Conservation (phyloP, 2,797 vertebrate species). For the Clarias fuscus region DNA sequence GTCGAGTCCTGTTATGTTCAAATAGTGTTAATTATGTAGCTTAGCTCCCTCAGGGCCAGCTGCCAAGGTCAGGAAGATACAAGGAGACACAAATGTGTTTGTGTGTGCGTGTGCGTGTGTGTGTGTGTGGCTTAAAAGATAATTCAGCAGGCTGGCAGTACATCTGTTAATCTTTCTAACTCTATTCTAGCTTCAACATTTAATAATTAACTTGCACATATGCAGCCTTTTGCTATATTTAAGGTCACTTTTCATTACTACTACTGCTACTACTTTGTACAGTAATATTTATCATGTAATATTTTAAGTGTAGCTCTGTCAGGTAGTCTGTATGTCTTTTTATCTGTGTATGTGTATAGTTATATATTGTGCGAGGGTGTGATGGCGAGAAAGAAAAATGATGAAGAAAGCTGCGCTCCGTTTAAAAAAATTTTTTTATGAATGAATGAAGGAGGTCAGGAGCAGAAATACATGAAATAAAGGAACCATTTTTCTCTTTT, state of each 20-base stretch:
- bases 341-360: background rate
- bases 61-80: slow-evolving; percentile 20
- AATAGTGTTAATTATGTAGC: slow-evolving; percentile 24
- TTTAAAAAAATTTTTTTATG: background rate
- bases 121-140: background rate
- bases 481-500: background rate
- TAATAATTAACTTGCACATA: background rate
- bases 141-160: background rate
- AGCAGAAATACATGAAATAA: background rate
- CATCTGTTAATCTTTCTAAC: slow-evolving; percentile 17
- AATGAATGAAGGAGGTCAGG: background rate
- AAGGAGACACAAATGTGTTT: background rate
- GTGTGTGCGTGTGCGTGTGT: background rate
- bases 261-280: background rate
- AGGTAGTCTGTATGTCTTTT: background rate
- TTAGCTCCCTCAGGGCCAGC: slow-evolving; percentile 16
- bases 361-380: background rate
- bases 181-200: background rate
- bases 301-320: background rate
- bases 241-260: background rate
- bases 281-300: background rate
- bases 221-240: background rate
- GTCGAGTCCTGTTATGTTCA: slow-evolving; percentile 10
- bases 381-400: background rate
- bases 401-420: background rate